Evolutionary conservation across 2,797 vertebrate species (phyloP).

Genomic region (Orestias chungarensis): DNA sequence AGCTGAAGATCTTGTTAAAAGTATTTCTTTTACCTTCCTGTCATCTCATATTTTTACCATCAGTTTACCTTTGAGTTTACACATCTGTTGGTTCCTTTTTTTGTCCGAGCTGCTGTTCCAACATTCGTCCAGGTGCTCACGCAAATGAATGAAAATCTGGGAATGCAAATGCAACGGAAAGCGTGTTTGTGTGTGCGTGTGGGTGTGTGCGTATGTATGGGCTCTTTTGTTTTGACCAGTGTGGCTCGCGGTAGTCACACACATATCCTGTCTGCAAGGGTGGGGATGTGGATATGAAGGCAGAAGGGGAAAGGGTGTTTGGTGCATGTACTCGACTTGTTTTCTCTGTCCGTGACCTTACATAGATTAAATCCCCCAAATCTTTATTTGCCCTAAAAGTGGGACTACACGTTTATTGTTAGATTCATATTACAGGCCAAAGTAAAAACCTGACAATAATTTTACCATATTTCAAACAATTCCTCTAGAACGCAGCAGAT

Average conservation of each 20-base stretch:
- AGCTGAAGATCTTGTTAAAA: background rate
- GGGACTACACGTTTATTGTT: background rate
- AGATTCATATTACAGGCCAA: background rate
- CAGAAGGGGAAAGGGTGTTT: background rate
- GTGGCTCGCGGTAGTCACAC: slow-evolving; percentile 1
- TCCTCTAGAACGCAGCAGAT: background rate
- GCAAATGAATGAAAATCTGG: slow-evolving; percentile 68
- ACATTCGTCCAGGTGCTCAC: slow-evolving; percentile 35
- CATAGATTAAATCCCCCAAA: background rate
- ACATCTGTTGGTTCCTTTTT: background rate
- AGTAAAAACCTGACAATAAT: background rate
- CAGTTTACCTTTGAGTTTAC: background rate
- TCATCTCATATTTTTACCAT: background rate
- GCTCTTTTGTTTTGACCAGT: slow-evolving; percentile 18
- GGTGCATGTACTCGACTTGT: slow-evolving; percentile 5
- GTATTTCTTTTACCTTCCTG: background rate
- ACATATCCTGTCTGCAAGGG: background rate
- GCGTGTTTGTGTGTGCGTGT: slow-evolving; percentile 4
- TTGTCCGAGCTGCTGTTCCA: background rate
- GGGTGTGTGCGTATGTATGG: background rate
- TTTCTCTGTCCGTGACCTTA: background rate
- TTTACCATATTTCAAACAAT: background rate
- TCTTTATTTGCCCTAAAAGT: slow-evolving; percentile 2
- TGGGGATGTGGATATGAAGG: background rate
- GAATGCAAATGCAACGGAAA: slow-evolving; percentile 70